phyloP scores from a whole-genome alignment of 92 coral and sea anemone genomes.

The Palythoa grandiflora region DNA sequence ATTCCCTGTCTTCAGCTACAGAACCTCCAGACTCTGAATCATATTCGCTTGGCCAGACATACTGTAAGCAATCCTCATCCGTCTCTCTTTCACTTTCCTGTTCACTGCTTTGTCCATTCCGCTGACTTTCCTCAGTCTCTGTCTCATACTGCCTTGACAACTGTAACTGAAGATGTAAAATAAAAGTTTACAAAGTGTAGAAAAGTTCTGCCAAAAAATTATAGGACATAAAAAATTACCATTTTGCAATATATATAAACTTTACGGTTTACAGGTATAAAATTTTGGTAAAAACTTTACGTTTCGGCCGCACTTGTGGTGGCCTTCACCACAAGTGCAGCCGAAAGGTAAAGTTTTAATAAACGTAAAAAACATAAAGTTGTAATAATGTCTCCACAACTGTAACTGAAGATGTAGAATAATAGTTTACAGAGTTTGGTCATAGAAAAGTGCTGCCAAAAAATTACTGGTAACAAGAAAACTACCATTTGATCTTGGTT shows the following conservation, averaged over 20 bases:
- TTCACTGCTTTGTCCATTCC: background rate
- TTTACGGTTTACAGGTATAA: too few species aligned
- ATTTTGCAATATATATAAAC: background rate
- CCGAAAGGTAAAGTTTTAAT: too few species aligned
- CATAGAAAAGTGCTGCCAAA: constrained; percentile 2
- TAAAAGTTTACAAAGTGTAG: background rate
- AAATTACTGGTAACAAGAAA: constrained; percentile 1
- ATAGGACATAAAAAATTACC: background rate
- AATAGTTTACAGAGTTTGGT: background rate
- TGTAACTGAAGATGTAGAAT: constrained; percentile 3
- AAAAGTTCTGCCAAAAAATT: background rate
- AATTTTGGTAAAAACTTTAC: too few species aligned
- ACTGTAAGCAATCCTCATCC: background rate
- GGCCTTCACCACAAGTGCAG: too few species aligned
- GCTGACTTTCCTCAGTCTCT: background rate
- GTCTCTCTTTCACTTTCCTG: background rate
- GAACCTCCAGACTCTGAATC: background rate
- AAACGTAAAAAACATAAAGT: too few species aligned
- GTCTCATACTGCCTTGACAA: background rate
- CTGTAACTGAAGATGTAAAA: background rate
- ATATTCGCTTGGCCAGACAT: background rate
- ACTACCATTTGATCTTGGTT: constrained; percentile 9
- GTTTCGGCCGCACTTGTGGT: too few species aligned
- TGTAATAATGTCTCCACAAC: too few species aligned
- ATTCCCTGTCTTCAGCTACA: background rate